A percentile compares a stretch with the other conserved stretches of the same genome.
phyloP scores from a whole-genome alignment of 1,140 invertebrate species.

The Pseudomyrmex pallidus region DNA sequence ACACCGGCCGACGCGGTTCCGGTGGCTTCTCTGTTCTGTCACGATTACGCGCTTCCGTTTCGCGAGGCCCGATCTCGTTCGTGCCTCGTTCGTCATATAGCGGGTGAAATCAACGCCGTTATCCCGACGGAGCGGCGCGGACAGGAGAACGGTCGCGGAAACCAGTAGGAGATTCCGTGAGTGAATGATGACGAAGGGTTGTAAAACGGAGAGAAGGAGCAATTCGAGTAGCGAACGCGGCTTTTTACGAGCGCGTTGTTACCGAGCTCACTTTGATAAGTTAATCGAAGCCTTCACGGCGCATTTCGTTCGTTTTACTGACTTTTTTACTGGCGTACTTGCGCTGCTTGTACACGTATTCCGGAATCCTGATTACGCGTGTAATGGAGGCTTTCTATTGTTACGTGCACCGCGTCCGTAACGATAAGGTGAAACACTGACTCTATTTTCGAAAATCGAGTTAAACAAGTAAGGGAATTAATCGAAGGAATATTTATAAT shows the following conservation, averaged over 20 bases:
- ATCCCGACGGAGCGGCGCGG: constrained; percentile 14
- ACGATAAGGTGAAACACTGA: too few relatives aligned
- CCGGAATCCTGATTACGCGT: background rate
- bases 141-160: background rate
- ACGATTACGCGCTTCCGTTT: constrained; percentile 64
- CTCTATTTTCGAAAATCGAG: background rate
- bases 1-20: constrained; percentile 69
- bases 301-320: constrained; percentile 31
- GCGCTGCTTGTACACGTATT: background rate
- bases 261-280: constrained; percentile 39
- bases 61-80: constrained; percentile 47
- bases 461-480: too few relatives aligned
- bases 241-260: constrained; percentile 42
- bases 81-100: background rate
- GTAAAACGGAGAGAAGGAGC: constrained; percentile 50
- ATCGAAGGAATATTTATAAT: constrained; percentile 8
- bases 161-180: too few relatives aligned
- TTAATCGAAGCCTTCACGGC: constrained; percentile 46
- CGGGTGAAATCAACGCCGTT: constrained; percentile 55
- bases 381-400: background rate
- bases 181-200: constrained; percentile 6
- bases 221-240: background rate
- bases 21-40: constrained; percentile 67
- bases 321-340: constrained; percentile 4
- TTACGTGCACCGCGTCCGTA: background rate